Evolutionary conservation across 2,888 invertebrate species (phyloP).

Genomic region (Hypsopygia costalis): DNA sequence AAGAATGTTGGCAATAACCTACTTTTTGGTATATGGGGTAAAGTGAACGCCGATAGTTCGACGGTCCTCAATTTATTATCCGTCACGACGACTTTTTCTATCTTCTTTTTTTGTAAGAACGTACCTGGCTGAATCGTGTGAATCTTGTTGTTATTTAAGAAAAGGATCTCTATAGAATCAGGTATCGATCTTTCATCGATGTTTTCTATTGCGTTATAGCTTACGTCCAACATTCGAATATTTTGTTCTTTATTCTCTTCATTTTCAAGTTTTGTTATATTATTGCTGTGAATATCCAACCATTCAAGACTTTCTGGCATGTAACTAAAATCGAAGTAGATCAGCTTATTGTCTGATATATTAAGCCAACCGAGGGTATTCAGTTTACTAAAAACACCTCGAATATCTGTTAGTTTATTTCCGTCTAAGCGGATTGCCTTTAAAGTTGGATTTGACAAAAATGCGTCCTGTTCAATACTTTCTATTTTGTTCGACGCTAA

Average conservation of each 20-base stretch:
- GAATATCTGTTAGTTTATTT: slow-evolving; percentile 87
- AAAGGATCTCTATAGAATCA: slow-evolving; percentile 86
- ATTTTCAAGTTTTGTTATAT: slow-evolving; percentile 87
- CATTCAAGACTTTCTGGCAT: slow-evolving; percentile 87
- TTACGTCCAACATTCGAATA: slow-evolving; percentile 88
- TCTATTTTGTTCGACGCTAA: slow-evolving; percentile 89
- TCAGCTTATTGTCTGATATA: slow-evolving; percentile 88
- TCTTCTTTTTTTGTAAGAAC: slow-evolving; percentile 84
- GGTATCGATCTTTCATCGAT: slow-evolving; percentile 86
- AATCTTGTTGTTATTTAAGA: slow-evolving; percentile 89
- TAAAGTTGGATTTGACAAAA: slow-evolving; percentile 85
- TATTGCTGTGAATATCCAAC: slow-evolving; percentile 90
- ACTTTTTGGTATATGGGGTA: slow-evolving; percentile 83
- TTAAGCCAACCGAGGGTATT: slow-evolving; percentile 89
- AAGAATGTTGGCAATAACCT: slow-evolving; percentile 88
- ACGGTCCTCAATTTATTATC: slow-evolving; percentile 87
- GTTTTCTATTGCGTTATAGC: slow-evolving; percentile 86
- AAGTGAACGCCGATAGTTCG: slow-evolving; percentile 85
- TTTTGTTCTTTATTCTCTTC: slow-evolving; percentile 84
- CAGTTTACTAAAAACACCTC: slow-evolving; percentile 87
- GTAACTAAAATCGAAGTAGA: slow-evolving; percentile 90
- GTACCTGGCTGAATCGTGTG: slow-evolving; percentile 85
- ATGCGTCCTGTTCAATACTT: slow-evolving; percentile 87
- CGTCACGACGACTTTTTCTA: slow-evolving; percentile 88
- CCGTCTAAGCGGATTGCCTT: slow-evolving; percentile 89